phyloP scores from a whole-genome alignment of 2,888 invertebrate genomes.

The Fabriciana adippe region DNA sequence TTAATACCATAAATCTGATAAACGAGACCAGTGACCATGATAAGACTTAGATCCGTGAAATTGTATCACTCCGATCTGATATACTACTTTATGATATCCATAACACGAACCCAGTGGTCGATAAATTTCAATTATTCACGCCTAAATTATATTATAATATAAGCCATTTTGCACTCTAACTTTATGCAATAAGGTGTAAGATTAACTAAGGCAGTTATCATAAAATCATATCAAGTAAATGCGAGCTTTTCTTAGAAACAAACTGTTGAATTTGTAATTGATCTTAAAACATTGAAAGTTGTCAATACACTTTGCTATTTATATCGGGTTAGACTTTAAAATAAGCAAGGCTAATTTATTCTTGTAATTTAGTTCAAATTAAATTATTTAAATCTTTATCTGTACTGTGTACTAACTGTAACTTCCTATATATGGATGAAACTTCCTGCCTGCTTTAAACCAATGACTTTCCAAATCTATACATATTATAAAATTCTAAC shows the following conservation, averaged over 20 bases:
- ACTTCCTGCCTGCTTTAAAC: no score
- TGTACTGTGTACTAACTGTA: no score
- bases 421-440: no score
- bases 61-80: conserved; percentile 25
- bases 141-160: background rate
- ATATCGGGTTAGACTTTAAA: background rate
- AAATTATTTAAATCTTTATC: no score
- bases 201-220: background rate
- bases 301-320: conserved; percentile 1
- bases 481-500: no score
- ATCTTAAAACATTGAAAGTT: conserved; percentile 7
- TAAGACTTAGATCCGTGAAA: conserved; percentile 28
- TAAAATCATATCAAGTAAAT: background rate
- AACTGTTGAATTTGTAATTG: background rate
- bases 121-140: conserved; percentile 29
- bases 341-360: background rate
- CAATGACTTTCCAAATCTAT: no score
- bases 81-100: conserved; percentile 25
- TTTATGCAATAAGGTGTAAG: conserved; percentile 6
- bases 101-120: conserved; percentile 11
- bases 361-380: background rate
- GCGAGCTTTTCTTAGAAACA: conserved; percentile 5
- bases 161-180: conserved; percentile 3
- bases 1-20: conserved; percentile 5
- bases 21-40: background rate